These are phyloP conservation scores for Ataeniobius toweri DNA, from an alignment of 2,797 vertebrate genomes.

Conservation along the genomic window DNA sequence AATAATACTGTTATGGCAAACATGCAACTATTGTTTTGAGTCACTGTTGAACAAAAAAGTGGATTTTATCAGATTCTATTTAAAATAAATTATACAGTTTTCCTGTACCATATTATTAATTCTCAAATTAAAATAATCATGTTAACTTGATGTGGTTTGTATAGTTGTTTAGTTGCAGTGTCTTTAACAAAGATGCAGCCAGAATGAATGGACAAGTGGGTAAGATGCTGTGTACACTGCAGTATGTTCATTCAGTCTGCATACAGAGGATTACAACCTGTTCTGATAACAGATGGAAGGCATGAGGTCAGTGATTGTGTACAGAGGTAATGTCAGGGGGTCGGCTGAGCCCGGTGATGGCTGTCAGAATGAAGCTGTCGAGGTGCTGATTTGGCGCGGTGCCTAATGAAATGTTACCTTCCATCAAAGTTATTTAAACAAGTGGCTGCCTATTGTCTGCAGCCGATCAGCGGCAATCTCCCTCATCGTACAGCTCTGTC, in stretches of 20 bases:
- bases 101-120: not conserved
- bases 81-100: not conserved
- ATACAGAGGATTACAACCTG: slow-evolving; percentile 38
- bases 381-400: slow-evolving; percentile 37
- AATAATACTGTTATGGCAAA: not conserved
- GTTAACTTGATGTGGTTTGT: not conserved
- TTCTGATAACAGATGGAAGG: slow-evolving; percentile 53
- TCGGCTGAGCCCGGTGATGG: slow-evolving; percentile 40
- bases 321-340: slow-evolving; percentile 37
- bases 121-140: not conserved
- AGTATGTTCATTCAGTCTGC: slow-evolving; percentile 24
- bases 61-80: not conserved
- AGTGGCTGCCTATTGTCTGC: slow-evolving; percentile 51
- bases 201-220: too few species aligned
- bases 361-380: slow-evolving; percentile 40
- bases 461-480: slow-evolving; percentile 38
- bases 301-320: slow-evolving; percentile 44
- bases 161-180: not conserved
- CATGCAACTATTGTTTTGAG: not conserved
- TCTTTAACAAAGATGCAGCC: not conserved
- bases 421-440: slow-evolving; percentile 49
- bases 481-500: slow-evolving; percentile 54
- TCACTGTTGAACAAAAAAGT: not conserved
- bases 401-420: slow-evolving; percentile 52
- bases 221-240: slow-evolving; percentile 8